phyloP scores from a whole-genome alignment of 2,888 invertebrate species.

The Eledona agricola region DNA sequence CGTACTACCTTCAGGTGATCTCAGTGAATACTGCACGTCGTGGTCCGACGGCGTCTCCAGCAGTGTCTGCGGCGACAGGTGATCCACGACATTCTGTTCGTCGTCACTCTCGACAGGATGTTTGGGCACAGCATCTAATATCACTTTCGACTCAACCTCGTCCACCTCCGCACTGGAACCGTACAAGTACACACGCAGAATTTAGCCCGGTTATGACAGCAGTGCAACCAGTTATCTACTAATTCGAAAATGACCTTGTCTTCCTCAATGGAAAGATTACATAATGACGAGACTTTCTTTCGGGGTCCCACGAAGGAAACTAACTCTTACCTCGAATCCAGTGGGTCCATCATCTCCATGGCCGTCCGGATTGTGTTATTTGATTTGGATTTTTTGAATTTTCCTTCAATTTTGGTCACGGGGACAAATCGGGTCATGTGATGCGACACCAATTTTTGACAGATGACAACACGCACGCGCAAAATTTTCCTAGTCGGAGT shows the following conservation, averaged over 20 bases:
- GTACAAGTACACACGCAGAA: conserved; percentile 25
- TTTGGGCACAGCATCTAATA: conserved; percentile 61
- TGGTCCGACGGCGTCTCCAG: conserved; percentile 66
- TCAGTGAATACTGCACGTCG: conserved; percentile 62
- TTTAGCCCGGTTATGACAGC: conserved; percentile 12
- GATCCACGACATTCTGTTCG: conserved; percentile 64
- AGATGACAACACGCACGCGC: conserved; percentile 30
- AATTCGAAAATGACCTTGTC: conserved; percentile 44
- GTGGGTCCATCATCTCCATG: conserved; percentile 70
- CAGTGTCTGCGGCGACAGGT: conserved; percentile 67
- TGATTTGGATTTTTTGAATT: conserved; percentile 69
- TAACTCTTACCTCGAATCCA: conserved; percentile 68
- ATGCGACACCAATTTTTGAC: conserved; percentile 58
- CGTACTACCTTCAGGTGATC: conserved; percentile 62
- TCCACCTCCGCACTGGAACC: conserved; percentile 44
- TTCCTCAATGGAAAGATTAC: conserved; percentile 42
- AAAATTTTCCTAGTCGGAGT: too few species aligned
- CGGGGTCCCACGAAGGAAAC: conserved; percentile 31
- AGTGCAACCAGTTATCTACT: conserved; percentile 19
- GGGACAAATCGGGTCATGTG: conserved; percentile 79
- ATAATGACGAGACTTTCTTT: conserved; percentile 50
- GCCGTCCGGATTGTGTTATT: conserved; percentile 55
- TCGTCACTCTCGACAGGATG: conserved; percentile 63
- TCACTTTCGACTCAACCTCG: conserved; percentile 56
- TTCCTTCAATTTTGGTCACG: conserved; percentile 76